Base-by-base conservation (phyloP, 1,140 invertebrate species). In the Oncopodura yosiiana region DNA sequence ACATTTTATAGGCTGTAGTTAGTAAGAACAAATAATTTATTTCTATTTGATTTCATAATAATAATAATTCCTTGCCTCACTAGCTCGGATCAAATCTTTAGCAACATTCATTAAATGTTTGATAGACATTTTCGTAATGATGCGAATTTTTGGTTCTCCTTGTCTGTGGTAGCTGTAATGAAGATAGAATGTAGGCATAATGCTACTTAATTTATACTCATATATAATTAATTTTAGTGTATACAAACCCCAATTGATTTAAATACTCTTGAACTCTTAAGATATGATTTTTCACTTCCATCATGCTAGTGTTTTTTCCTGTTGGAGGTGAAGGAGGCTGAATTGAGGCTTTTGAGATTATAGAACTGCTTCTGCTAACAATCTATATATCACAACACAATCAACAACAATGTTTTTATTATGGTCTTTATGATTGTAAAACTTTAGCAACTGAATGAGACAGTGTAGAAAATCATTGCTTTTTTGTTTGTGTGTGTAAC, bases 1-100 rank as follows among this genome's bases (percentile, higher is more conserved):
- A 24, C 62, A 64, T 52, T 64, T 64, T 37, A 64, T 64, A 4
- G 48, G 46, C 32, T n/a, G n/a, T n/a, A n/a, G n/a, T n/a, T n/a
- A n/a, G n/a, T n/a, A n/a, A n/a, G n/a, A n/a, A n/a, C n/a, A n/a
- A n/a, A n/a, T n/a, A n/a, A n/a, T n/a, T n/a, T n/a, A n/a, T n/a
- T n/a, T n/a, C n/a, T n/a, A n/a, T n/a, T n/a, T n/a, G n/a, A n/a
- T n/a, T n/a, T n/a, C n/a, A n/a, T n/a, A n/a, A n/a, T n/a, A n/a
- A n/a, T n/a, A n/a, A n/a, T n/a, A n/a, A n/a, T n/a, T n/a, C n/a
- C n/a, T n/a, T n/a, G n/a, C n/a, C n/a, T 60, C 49, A 12, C 50
- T 54, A 30, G 54, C 54, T 54, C 54, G 53, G 18, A 64, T 58
- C 4, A 64, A 4, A 0, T 57, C 24, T 21, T 34, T 24, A 2